Evolutionary conservation across 2,888 invertebrate genomes (phyloP), one percentile per base, ranked within the genome.

Genomic region (Cenopis cana): DNA sequence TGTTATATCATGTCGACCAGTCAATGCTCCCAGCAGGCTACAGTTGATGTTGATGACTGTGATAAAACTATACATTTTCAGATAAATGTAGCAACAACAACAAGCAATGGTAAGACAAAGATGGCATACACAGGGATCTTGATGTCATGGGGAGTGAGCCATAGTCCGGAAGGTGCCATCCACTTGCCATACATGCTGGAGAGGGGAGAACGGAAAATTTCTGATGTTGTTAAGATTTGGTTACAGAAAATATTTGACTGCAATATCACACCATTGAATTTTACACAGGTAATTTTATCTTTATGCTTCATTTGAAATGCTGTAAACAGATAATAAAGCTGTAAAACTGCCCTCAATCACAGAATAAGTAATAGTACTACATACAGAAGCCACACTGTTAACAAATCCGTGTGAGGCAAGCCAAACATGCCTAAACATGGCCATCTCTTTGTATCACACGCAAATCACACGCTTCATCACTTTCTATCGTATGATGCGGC

Each of bases 121-220:
- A 77, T 82, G 20, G 81, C 83, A 2, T 93, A 93, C 75, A 74
- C 77, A 11, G 89, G 89, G 12, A 80, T 93, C 29, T 79, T 93
- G 0, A 69, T 94, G 9, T 89, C 91, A 0, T 94, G 94, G 94
- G 93, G 93, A 3, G 73, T 82, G 1, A 80, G 81, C 69, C 77
- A 77, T 36, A 76, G 64, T 20, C 76, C 89, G 10, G 77, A 84
- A 33, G 77, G 81, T 50, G 83, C 89, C 1, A 85, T 80, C 24
- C 89, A 93, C 74, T 79, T 94, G 11, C 94, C 94, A 5, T 90
- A 90, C 74, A 83, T 94, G 85, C 75, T 94, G 17, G 94, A 94
- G 65, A 81, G 85, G 74, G 94, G 94, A 1, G 89, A 90, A 55
- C 84, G 86, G 68, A 89, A 76, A 75, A 75, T 91, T 24, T 87